Evolutionary conservation across 2,888 invertebrate genomes (phyloP).

Genomic region (Erebia aethiops): DNA sequence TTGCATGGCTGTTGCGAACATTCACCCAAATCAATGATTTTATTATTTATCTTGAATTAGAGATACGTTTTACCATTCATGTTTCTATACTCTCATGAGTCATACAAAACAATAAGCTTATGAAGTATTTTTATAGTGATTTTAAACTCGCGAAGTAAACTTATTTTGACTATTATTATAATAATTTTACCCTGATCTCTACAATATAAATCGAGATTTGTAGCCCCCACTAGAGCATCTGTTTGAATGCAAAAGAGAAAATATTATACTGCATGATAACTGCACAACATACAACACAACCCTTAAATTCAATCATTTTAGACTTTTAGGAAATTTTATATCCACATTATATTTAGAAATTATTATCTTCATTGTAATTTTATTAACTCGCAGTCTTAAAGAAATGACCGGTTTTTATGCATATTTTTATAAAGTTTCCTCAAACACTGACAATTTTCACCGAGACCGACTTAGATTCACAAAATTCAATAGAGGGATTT

Average conservation of each 20-base stretch:
- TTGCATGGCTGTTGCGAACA: background rate
- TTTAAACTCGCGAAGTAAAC: conserved; percentile 46
- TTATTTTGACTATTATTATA: conserved; percentile 44
- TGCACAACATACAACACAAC: conserved; percentile 79
- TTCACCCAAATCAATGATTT: background rate
- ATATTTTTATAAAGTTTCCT: conserved; percentile 49
- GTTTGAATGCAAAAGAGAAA: conserved; percentile 59
- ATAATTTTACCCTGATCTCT: conserved; percentile 68
- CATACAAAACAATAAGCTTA: conserved; percentile 33
- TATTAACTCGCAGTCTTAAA: conserved; percentile 38
- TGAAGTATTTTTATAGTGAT: conserved; percentile 37
- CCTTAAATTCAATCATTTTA: conserved; percentile 72
- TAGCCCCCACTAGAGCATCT: conserved; percentile 48
- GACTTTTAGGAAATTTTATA: conserved; percentile 48
- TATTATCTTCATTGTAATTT: conserved; percentile 13
- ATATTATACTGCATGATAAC: conserved; percentile 60
- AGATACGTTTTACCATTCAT: background rate
- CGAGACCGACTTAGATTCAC: conserved; percentile 52
- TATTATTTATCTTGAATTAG: background rate
- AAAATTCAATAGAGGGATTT: conserved; percentile 57
- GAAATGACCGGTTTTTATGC: conserved; percentile 39
- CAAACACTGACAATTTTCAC: conserved; percentile 38
- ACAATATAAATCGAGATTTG: conserved; percentile 53
- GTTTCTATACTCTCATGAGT: conserved; percentile 25
- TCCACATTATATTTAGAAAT: conserved; percentile 10